Evolutionary conservation across 2,888 invertebrate species (phyloP).

Genomic region (Orthosia incerta): DNA sequence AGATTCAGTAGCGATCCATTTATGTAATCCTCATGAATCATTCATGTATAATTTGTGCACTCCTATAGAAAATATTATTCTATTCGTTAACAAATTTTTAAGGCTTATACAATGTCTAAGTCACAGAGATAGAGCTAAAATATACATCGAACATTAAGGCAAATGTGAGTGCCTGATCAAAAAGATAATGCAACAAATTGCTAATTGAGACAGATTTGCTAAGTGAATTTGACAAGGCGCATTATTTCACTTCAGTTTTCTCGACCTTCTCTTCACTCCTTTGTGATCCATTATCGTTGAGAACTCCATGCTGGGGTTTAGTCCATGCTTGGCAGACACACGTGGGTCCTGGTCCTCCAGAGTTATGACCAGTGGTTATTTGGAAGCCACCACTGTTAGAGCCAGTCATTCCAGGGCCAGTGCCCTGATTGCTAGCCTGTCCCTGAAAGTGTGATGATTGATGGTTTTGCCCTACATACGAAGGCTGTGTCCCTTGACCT

Average conservation of each 20-base stretch:
- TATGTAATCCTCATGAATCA: too few species aligned
- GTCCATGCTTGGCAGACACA: slow-evolving; percentile 88
- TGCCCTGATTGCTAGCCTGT: slow-evolving; percentile 29
- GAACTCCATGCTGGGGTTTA: slow-evolving; percentile 73
- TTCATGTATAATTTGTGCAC: too few species aligned
- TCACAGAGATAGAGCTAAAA: too few species aligned
- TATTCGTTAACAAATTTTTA: background rate
- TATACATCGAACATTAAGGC: too few species aligned
- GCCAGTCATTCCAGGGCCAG: slow-evolving; percentile 31
- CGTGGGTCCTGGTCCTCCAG: slow-evolving; percentile 77
- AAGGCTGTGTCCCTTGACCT: slow-evolving; percentile 45
- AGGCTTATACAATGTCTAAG: background rate
- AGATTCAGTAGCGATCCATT: background rate
- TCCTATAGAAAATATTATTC: background rate
- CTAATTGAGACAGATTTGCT: slow-evolving; percentile 31
- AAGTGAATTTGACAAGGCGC: slow-evolving; percentile 33
- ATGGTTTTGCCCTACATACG: slow-evolving; percentile 59
- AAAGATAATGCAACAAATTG: slow-evolving; percentile 36
- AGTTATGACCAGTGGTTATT: slow-evolving; percentile 71
- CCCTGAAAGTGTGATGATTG: slow-evolving; percentile 55
- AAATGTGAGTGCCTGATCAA: slow-evolving; percentile 47
- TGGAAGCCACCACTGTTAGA: slow-evolving; percentile 71
- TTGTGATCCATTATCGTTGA: slow-evolving; percentile 56
- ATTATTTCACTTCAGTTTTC: slow-evolving; percentile 50
- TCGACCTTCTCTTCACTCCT: slow-evolving; percentile 68